Evolutionary conservation across 2,113 vertebrate genomes (phyloP), one percentile per base, ranked within the genome.

Genomic region (Petrocephalus microphthalmus): DNA sequence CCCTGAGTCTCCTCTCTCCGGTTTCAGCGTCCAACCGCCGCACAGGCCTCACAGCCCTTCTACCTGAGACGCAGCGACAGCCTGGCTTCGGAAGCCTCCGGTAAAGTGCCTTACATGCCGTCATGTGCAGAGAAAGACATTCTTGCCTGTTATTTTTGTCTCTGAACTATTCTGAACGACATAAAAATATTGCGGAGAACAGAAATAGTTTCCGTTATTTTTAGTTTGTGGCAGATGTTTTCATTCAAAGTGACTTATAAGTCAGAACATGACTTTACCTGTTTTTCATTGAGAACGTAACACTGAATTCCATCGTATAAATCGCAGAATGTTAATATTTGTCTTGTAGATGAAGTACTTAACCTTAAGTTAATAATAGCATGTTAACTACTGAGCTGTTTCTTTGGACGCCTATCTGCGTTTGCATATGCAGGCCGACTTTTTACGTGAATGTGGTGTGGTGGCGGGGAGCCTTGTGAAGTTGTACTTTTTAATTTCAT

Each of bases 21-120:
- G 88, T 94, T 96, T 89, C 91, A 98, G 98, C 88, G 91, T 92
- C 93, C 92, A 86, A 81, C 93, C 88, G 92, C 90, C 84, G 90
- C 91, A 84, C 94, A 88, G 15, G 89, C 93, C 49, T 91, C 93
- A 53, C 93, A 91, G 78, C 84, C 94, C 45, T 96, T 96, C 93
- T 94, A 95, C 93, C 95, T 98, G 94, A 95, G 88, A 91, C 96
- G 96, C 49, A 95, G 95, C 2, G 96, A 96, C 93, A 97, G 95
- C 4, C 51, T 97, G 88, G 89, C 93, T 88, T 98, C 97, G 82
- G 96, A 96, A 91, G 95, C 94, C 88, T 97, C 98, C 95, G 98
- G 98, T 99, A 97, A 93, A 64, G 42, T 20, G 71, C 29, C 29
- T 57, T 33, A 15, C 20, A 22, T 67, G 51, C 51, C n/a, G 56